These are phyloP conservation scores for Archips xylosteana DNA, from an alignment of 2,888 invertebrate species.

Conservation along the genomic window DNA sequence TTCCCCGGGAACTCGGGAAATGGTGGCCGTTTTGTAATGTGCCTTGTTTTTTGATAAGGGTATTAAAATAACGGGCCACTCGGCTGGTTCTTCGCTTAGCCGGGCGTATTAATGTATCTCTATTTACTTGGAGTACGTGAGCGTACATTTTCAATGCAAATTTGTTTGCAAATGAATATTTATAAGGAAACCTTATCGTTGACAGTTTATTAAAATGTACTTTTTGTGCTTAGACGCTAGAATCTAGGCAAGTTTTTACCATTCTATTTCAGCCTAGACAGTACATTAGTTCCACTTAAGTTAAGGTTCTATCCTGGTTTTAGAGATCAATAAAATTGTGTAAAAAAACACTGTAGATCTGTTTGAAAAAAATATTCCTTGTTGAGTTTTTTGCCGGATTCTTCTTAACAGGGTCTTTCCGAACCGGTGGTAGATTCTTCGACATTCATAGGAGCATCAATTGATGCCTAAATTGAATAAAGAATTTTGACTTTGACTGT, in stretches of 20 bases:
- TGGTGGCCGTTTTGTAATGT: conserved; percentile 84
- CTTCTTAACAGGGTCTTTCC: too few relatives aligned
- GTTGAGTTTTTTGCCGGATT: too few relatives aligned
- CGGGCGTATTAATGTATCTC: conserved; percentile 61
- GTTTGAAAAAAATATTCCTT: too few relatives aligned
- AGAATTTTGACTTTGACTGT: too few relatives aligned
- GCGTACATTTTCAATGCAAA: conserved; percentile 80
- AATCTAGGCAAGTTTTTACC: neutral
- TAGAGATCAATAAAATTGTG: too few relatives aligned
- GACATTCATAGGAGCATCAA: too few relatives aligned
- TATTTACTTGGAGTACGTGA: conserved; percentile 75
- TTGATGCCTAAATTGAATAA: too few relatives aligned
- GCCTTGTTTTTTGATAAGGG: conserved; percentile 86
- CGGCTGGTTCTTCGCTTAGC: conserved; percentile 73
- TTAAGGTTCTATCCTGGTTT: too few relatives aligned
- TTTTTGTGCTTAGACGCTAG: conserved; percentile 9
- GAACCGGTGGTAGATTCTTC: too few relatives aligned
- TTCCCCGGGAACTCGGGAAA: conserved; percentile 84
- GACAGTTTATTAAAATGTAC: conserved; percentile 19
- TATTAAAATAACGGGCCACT: conserved; percentile 82
- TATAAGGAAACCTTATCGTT: conserved; percentile 45
- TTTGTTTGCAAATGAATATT: conserved; percentile 78
- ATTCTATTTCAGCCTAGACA: neutral
- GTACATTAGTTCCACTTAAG: too few relatives aligned
- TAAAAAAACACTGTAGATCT: too few relatives aligned